phyloP scores from a whole-genome alignment of 2,888 invertebrate genomes.

The Dryobota labecula region DNA sequence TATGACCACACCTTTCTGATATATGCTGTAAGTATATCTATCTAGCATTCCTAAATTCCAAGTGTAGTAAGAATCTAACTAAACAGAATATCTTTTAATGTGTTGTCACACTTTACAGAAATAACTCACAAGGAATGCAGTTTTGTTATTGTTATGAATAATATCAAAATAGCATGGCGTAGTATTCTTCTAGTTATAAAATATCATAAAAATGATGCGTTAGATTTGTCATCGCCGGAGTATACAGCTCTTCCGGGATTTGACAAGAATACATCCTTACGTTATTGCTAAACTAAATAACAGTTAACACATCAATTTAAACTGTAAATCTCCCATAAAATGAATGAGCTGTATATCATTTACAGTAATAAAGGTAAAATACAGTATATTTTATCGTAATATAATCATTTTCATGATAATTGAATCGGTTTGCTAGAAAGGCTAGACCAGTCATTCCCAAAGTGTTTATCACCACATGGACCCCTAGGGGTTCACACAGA shows the following conservation, averaged over 20 bases:
- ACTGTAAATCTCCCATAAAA: background rate
- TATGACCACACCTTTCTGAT: too few relatives aligned
- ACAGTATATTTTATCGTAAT: background rate
- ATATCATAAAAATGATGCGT: constrained; percentile 36
- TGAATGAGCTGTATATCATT: background rate
- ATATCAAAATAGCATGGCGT: constrained; percentile 26
- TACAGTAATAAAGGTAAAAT: background rate
- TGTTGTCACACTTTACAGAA: constrained; percentile 4
- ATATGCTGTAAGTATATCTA: background rate
- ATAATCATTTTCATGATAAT: background rate
- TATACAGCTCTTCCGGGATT: constrained; percentile 8
- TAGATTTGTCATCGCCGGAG: background rate
- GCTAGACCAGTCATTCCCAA: constrained; percentile 3
- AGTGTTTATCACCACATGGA: background rate
- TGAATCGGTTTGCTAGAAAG: background rate
- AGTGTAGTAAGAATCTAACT: background rate
- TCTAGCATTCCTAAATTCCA: background rate
- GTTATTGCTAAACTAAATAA: background rate
- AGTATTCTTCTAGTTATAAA: constrained; percentile 21
- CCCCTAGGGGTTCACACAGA: background rate
- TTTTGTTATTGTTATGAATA: constrained; percentile 26
- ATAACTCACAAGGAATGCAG: constrained; percentile 25
- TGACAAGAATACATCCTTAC: background rate
- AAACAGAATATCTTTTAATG: background rate
- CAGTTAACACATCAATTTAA: background rate